These are phyloP conservation scores for Leptopilina drosophilae DNA, from an alignment of 2,888 invertebrate species.

Conservation along the genomic window DNA sequence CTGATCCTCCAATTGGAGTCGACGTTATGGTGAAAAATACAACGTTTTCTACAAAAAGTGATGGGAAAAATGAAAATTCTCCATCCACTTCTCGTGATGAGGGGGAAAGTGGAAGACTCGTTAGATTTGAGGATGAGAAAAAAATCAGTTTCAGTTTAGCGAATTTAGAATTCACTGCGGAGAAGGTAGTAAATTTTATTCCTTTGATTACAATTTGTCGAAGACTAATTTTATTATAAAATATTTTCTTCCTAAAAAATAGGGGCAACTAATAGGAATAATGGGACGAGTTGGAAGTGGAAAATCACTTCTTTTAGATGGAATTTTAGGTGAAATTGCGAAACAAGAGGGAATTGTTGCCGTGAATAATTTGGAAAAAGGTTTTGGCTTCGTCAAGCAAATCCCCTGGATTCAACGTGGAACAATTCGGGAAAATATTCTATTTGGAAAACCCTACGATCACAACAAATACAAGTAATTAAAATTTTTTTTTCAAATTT, in stretches of 20 bases:
- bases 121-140: slow-evolving; percentile 63
- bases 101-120: slow-evolving; percentile 56
- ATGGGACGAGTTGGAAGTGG: slow-evolving; percentile 95
- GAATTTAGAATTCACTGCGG: slow-evolving; percentile 74
- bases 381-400: slow-evolving; percentile 92
- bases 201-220: slow-evolving; percentile 53
- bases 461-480: slow-evolving; percentile 84
- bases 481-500: no score
- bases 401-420: slow-evolving; percentile 95
- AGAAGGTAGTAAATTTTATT: slow-evolving; percentile 75
- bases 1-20: slow-evolving; percentile 62
- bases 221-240: slow-evolving; percentile 22
- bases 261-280: slow-evolving; percentile 90
- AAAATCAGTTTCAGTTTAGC: slow-evolving; percentile 72
- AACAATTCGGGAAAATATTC: slow-evolving; percentile 93
- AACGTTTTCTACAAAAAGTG: slow-evolving; percentile 59
- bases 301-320: slow-evolving; percentile 91
- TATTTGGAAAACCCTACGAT: slow-evolving; percentile 92
- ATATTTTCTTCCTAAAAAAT: slow-evolving; percentile 67
- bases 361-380: slow-evolving; percentile 84
- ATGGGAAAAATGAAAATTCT: slow-evolving; percentile 45
- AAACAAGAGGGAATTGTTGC: slow-evolving; percentile 84
- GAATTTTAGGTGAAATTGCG: slow-evolving; percentile 90
- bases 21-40: slow-evolving; percentile 67
- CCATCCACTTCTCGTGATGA: slow-evolving; percentile 44